A percentile compares a stretch with the other conserved stretches of the same genome.
These are phyloP conservation scores for Amphimedon queenslandica DNA, from an alignment of 37 sponge, comb jelly and placozoan species.

Conservation along the genomic window DNA sequence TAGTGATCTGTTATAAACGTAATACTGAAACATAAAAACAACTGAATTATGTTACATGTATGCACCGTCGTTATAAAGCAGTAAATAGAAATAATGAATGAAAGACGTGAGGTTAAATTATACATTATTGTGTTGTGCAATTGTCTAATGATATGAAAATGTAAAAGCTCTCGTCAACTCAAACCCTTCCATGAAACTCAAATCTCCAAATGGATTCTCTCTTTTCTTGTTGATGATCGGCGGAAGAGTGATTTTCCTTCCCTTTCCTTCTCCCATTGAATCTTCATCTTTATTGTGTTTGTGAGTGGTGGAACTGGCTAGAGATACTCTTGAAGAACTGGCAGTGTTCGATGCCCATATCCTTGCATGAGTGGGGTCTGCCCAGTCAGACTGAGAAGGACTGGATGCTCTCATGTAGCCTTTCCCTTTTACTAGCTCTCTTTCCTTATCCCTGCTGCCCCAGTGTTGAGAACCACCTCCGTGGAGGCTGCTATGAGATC, in stretches of 20 bases:
- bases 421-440: neutral
- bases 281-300: slow-evolving; percentile 10
- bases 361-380: slow-evolving; percentile 60
- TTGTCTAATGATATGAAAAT: slow-evolving; percentile 47
- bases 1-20: too few relatives aligned
- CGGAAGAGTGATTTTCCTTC: slow-evolving; percentile 18
- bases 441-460: neutral
- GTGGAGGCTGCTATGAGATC: slow-evolving; percentile 5
- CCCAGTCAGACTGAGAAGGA: slow-evolving; percentile 65
- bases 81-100: too few relatives aligned
- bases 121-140: too few relatives aligned
- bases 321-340: slow-evolving; percentile 17
- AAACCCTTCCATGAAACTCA: slow-evolving; percentile 18
- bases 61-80: too few relatives aligned
- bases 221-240: slow-evolving; percentile 9
- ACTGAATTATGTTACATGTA: too few relatives aligned
- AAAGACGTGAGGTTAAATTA: too few relatives aligned
- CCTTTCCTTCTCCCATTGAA: neutral
- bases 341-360: slow-evolving; percentile 47
- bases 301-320: slow-evolving; percentile 16
- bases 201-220: neutral
- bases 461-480: neutral
- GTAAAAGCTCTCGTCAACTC: slow-evolving; percentile 65
- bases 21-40: too few relatives aligned
- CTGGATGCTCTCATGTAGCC: slow-evolving; percentile 60